These are phyloP conservation scores for Plebejus anna DNA, from an alignment of 2,888 invertebrate genomes.

Conservation along the genomic window DNA sequence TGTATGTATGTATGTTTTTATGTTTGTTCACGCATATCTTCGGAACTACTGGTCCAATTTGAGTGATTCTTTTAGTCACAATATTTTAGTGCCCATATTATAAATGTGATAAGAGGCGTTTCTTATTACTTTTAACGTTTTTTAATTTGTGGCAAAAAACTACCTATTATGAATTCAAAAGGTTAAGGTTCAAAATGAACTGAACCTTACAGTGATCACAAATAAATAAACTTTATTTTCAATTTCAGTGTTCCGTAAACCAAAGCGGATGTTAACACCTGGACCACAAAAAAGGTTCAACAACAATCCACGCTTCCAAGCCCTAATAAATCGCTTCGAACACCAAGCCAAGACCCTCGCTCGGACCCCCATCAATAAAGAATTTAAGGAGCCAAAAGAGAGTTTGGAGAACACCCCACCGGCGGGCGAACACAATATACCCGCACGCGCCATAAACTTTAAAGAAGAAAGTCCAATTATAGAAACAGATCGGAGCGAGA, in stretches of 20 bases:
- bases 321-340: slow-evolving; percentile 69
- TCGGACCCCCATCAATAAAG: slow-evolving; percentile 54
- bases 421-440: slow-evolving; percentile 54
- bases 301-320: slow-evolving; percentile 69
- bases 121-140: no score
- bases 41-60: no score
- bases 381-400: slow-evolving; percentile 50
- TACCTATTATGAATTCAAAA: no score
- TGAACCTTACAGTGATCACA: not conserved
- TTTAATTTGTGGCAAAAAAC: no score
- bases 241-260: slow-evolving; percentile 64
- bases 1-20: no score
- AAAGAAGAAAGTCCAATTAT: slow-evolving; percentile 66
- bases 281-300: slow-evolving; percentile 62
- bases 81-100: no score
- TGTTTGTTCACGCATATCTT: no score
- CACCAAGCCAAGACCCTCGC: slow-evolving; percentile 56
- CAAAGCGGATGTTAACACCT: slow-evolving; percentile 71
- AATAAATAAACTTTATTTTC: not conserved
- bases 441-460: slow-evolving; percentile 71
- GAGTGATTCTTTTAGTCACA: no score
- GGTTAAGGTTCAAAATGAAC: not conserved
- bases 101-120: no score
- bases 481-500: slow-evolving; percentile 46
- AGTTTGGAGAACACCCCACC: slow-evolving; percentile 61